Evolutionary conservation across 2,797 vertebrate genomes (phyloP).

Genomic region (Characodon lateralis): DNA sequence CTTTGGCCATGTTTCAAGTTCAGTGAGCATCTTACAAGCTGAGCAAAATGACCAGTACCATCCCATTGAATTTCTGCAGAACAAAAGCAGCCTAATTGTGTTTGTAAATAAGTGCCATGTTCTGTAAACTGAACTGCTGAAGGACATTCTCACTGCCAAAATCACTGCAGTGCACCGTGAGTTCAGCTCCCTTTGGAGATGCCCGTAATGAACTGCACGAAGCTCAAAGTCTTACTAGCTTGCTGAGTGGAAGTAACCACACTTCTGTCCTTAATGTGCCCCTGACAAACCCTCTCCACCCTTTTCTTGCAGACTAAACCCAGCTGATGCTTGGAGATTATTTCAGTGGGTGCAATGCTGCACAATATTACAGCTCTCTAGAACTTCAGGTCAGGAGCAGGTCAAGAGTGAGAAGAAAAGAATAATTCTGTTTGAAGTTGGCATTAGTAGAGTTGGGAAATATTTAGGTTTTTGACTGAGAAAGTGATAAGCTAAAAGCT

Average conservation of each 20-base stretch:
- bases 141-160: constrained; percentile 11
- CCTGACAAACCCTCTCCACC: constrained; percentile 19
- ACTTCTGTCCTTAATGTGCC: constrained; percentile 28
- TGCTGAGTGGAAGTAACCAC: constrained; percentile 41
- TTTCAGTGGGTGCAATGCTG: not conserved
- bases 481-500: not conserved
- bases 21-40: not conserved
- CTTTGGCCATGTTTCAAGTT: not conserved
- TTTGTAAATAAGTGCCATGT: not conserved
- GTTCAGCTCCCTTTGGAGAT: constrained; percentile 33
- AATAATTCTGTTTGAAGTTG: not conserved
- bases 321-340: not conserved
- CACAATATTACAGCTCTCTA: not conserved
- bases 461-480: not conserved
- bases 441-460: not conserved
- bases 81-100: constrained; percentile 6
- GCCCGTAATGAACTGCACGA: constrained; percentile 38
- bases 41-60: not conserved
- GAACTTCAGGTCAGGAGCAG: not conserved
- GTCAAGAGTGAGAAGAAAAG: not conserved
- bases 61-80: not conserved
- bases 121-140: constrained; percentile 13
- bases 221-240: constrained; percentile 18
- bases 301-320: constrained; percentile 19
- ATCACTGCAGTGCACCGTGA: constrained; percentile 20